These are phyloP conservation scores for Rhinella marina DNA, from an alignment of 2,797 vertebrate genomes.

Conservation along the genomic window DNA sequence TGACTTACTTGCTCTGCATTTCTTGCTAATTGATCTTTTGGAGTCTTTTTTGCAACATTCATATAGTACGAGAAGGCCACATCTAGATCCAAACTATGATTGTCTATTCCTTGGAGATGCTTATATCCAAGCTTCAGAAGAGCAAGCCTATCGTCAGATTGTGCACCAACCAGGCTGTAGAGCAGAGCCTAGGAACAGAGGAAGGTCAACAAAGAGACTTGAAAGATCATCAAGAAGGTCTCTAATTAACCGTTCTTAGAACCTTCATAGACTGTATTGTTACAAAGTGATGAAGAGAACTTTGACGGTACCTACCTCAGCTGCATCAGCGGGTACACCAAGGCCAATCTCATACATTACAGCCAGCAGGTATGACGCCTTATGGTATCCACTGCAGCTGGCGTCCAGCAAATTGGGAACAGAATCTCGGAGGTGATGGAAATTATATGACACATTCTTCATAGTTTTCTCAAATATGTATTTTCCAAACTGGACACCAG, in stretches of 20 bases:
- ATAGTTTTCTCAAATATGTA: slow-evolving; percentile 78
- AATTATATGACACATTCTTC: slow-evolving; percentile 71
- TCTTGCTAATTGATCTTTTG: slow-evolving; percentile 72
- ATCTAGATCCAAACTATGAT: slow-evolving; percentile 84
- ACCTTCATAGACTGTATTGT: neutral
- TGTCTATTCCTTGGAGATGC: slow-evolving; percentile 87
- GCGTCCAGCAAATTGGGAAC: slow-evolving; percentile 77
- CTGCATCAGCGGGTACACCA: slow-evolving; percentile 72
- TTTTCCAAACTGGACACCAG: slow-evolving; percentile 70
- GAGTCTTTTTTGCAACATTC: slow-evolving; percentile 83
- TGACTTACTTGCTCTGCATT: slow-evolving; percentile 78
- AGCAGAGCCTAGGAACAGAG: slow-evolving; percentile 83
- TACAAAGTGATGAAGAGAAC: neutral
- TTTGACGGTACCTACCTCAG: slow-evolving; percentile 75
- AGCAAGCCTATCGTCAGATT: slow-evolving; percentile 81
- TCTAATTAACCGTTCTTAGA: neutral
- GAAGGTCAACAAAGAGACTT: neutral
- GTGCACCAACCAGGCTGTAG: slow-evolving; percentile 87
- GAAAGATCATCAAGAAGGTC: neutral
- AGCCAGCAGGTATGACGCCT: slow-evolving; percentile 86
- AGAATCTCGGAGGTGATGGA: slow-evolving; percentile 69
- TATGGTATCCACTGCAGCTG: slow-evolving; percentile 87
- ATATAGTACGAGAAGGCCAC: slow-evolving; percentile 87
- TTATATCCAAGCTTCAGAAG: slow-evolving; percentile 93
- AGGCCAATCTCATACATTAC: slow-evolving; percentile 84